These are phyloP conservation scores for Sinohyriopsis cumingii DNA, from an alignment of 2,888 invertebrate species.

Conservation along the genomic window DNA sequence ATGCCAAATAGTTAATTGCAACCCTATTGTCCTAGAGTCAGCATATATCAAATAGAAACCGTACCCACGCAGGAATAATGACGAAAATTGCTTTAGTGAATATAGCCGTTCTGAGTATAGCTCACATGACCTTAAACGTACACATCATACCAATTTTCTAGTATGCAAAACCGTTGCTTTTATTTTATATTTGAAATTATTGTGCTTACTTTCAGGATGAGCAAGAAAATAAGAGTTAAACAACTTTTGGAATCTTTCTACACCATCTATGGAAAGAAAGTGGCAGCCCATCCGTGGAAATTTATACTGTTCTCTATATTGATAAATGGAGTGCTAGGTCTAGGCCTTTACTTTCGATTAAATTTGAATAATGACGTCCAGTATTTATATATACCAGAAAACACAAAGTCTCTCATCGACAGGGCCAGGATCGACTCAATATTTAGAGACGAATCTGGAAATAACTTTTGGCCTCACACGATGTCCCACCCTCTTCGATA, in stretches of 20 bases:
- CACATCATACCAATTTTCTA: too few relatives aligned
- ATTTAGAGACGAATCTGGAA: constrained; percentile 3
- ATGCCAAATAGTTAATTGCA: too few relatives aligned
- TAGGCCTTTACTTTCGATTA: neutral
- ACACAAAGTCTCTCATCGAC: neutral
- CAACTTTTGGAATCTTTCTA: neutral
- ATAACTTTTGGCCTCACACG: neutral
- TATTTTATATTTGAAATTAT: too few relatives aligned
- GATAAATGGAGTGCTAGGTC: constrained; percentile 1
- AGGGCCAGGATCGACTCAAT: neutral
- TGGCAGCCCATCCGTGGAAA: neutral
- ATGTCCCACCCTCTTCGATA: neutral
- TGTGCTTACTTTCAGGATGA: neutral
- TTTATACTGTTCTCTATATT: neutral
- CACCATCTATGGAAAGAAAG: neutral
- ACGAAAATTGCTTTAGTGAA: too few relatives aligned
- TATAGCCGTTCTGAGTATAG: too few relatives aligned
- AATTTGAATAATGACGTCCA: neutral
- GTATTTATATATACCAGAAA: neutral
- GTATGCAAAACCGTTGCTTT: too few relatives aligned
- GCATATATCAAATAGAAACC: too few relatives aligned
- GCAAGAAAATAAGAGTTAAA: too few relatives aligned
- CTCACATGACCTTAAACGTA: too few relatives aligned
- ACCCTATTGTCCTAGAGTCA: too few relatives aligned
- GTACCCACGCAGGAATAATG: too few relatives aligned